phyloP scores from a whole-genome alignment of 2,888 invertebrate genomes.

The Enchytraeus crypticus region DNA sequence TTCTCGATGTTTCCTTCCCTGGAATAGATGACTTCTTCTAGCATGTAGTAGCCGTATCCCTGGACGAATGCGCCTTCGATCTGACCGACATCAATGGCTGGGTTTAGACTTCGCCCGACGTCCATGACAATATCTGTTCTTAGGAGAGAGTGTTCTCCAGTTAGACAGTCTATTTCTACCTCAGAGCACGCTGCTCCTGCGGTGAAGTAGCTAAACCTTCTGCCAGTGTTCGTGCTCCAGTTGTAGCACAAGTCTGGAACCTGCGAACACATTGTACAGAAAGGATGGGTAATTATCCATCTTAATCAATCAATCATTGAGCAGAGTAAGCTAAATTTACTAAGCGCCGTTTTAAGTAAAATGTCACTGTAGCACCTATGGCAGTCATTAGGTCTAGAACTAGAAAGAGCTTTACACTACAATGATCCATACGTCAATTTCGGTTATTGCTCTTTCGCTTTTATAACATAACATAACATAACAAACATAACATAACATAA shows the following conservation, averaged over 20 bases:
- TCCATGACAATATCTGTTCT: conserved; percentile 38
- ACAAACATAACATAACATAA: no score
- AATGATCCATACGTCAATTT: no score
- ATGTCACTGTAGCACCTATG: no score
- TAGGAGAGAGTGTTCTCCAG: conserved; percentile 42
- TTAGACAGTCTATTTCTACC: conserved; percentile 43
- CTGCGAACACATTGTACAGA: no score
- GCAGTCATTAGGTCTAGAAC: no score
- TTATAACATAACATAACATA: no score
- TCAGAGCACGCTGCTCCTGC: conserved; percentile 37
- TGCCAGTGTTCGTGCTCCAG: conserved; percentile 56
- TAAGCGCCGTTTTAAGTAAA: no score
- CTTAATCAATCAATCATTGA: no score
- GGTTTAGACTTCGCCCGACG: conserved; percentile 36
- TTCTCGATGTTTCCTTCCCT: conserved; percentile 72
- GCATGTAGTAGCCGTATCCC: conserved; percentile 81
- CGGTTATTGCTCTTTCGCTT: no score
- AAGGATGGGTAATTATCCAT: no score
- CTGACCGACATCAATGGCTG: conserved; percentile 38
- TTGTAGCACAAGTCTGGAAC: conserved; percentile 20
- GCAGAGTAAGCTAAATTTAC: no score
- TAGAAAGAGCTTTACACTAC: no score
- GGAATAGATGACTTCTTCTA: conserved; percentile 81
- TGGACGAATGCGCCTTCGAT: conserved; percentile 39
- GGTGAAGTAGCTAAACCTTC: conserved; percentile 40